Percentiles rank a stretch among this genome's conserved stretches.
These are phyloP conservation scores for Cydia strobilella DNA, from an alignment of 1,140 invertebrate species.

Conservation along the genomic window DNA sequence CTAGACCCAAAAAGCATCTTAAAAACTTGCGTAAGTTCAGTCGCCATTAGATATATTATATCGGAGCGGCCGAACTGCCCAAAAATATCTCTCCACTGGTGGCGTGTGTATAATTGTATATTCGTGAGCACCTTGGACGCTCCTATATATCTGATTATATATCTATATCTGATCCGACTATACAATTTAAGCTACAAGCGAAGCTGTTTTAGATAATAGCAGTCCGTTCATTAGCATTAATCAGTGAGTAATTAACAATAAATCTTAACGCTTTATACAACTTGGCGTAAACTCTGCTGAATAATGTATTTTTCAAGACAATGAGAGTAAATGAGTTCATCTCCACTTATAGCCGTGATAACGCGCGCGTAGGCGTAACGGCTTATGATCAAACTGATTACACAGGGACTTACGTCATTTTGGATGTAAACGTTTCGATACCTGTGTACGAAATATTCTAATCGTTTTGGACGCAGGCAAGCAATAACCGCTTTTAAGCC, in stretches of 20 bases:
- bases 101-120: too few relatives aligned
- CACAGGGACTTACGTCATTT: background rate
- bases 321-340: conserved; percentile 38
- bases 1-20: background rate
- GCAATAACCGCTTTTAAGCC: background rate
- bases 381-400: background rate
- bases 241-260: conserved; percentile 5
- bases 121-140: too few relatives aligned
- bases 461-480: background rate
- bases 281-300: background rate
- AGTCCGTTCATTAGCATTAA: background rate
- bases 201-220: background rate
- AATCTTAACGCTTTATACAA: conserved; percentile 17
- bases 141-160: too few relatives aligned
- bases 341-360: conserved; percentile 34
- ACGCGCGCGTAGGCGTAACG: conserved; percentile 26
- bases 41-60: too few relatives aligned
- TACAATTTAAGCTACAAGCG: background rate
- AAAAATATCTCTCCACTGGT: too few relatives aligned
- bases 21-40: background rate
- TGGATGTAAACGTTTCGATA: background rate
- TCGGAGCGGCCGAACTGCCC: too few relatives aligned
- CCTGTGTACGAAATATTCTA: background rate
- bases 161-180: too few relatives aligned
- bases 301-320: conserved; percentile 28